Conservation (phyloP, 2,888 invertebrate genomes). For the Agrotis segetum region DNA sequence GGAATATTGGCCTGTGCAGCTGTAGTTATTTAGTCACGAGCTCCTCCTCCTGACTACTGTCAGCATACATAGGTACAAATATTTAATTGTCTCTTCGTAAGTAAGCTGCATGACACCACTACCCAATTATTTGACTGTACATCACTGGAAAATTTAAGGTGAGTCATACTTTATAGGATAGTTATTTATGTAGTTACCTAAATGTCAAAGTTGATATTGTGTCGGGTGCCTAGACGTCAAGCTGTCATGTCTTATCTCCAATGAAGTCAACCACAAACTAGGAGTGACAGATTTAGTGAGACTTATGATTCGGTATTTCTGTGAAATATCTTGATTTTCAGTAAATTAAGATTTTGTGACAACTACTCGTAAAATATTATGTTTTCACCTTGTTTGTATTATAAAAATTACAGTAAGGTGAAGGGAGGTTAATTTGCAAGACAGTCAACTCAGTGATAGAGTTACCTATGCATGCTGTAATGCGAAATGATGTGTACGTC, state of each 20-base stretch:
- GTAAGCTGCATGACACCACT: background rate
- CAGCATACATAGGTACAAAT: too few species aligned
- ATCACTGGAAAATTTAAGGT: background rate
- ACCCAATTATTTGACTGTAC: too few species aligned
- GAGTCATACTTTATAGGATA: background rate
- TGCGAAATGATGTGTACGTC: too few species aligned
- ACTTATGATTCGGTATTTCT: background rate
- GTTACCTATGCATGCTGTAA: too few species aligned
- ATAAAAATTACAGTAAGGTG: too few species aligned
- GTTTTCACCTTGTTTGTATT: too few species aligned
- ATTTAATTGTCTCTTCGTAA: background rate
- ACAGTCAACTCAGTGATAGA: too few species aligned
- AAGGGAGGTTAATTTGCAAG: too few species aligned
- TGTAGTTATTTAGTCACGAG: too few species aligned
- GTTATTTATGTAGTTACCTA: background rate
- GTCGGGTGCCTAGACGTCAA: constrained; percentile 6
- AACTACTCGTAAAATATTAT: background rate
- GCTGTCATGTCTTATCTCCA: constrained; percentile 29
- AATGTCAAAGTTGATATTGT: background rate
- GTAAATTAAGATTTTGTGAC: background rate
- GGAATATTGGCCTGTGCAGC: too few species aligned
- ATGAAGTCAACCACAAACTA: constrained; percentile 5
- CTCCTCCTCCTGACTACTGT: too few species aligned
- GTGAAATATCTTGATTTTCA: background rate
- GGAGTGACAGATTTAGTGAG: constrained; percentile 13